Evolutionary conservation across 2,113 vertebrate species (phyloP), one percentile per base, ranked within the genome.

Genomic region (Gadus macrocephalus): DNA sequence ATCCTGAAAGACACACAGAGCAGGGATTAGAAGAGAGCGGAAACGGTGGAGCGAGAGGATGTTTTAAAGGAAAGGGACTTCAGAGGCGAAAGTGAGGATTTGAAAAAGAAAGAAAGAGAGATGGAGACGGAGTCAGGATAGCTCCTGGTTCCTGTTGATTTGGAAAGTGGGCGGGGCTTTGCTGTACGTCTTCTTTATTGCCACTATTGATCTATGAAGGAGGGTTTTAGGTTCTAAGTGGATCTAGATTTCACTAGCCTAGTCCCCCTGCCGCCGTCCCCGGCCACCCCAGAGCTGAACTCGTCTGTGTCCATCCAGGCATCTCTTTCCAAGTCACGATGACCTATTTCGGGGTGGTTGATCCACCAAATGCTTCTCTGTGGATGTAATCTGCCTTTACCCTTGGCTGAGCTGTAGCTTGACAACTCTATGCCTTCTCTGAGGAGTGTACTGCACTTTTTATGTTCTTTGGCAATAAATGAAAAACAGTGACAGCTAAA

Each of bases 311-410:
- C 42, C 42, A 49, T 49, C 42, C 42, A 49, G 9, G 74, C 69
- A 69, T 68, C 66, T 81, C 69, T 3, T 25, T 2, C 66, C 75
- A 35, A 31, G 31, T 20, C 27, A 60, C 55, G 31, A 58, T 71
- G 77, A 70, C 78, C 67, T 71, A 69, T 65, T 81, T 81, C 53
- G 56, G 22, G 5, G 65, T 49, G 61, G 66, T 53, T 56, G 74
- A 69, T 55, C 64, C 17, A 17, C 73, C 25, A 42, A 31, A 17
- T 20, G 3, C 27, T 0, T 22, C 68, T 74, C 70, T 58, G 77
- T 68, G 77, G 65, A 67, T 74, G 69, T 83, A 75, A 84, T 81
- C 78, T 67, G 22, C 70, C 35, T 64, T 8, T 75, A 72, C 42
- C 28, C 69, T 16, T 49, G 25, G 67, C 55, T 49, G 42, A 60